Conservation (phyloP, 2,797 vertebrate species). For the Enteromius unitaeniatus region DNA sequence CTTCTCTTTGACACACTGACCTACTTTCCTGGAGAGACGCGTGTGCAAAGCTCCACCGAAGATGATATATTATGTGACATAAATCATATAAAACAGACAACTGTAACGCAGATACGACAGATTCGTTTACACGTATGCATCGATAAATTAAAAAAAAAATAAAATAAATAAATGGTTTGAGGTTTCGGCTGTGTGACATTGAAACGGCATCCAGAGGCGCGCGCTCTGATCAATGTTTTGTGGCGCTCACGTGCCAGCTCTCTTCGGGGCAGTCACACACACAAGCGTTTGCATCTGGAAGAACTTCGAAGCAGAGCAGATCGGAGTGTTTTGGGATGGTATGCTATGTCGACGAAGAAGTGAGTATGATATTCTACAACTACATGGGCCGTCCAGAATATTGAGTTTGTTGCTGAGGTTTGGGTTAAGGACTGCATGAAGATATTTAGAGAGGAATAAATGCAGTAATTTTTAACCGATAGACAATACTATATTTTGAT, state of each 20-base stretch:
- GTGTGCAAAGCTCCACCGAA: not conserved
- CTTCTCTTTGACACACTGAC: constrained; percentile 70
- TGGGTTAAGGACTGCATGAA: not conserved
- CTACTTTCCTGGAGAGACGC: constrained; percentile 61
- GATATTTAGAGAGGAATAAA: not conserved
- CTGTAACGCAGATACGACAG: not conserved
- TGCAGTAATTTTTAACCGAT: too few relatives aligned
- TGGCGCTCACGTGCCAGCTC: constrained; percentile 44
- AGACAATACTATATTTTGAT: not conserved
- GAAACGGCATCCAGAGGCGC: too few relatives aligned
- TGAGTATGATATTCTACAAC: constrained; percentile 15
- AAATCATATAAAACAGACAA: not conserved
- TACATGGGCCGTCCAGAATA: not conserved
- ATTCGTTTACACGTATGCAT: not conserved
- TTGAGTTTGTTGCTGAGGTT: not conserved
- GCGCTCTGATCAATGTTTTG: constrained; percentile 41
- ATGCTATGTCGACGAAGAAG: constrained; percentile 34
- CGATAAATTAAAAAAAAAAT: too few relatives aligned
- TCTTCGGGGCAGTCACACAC: constrained; percentile 40
- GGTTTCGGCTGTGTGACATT: not conserved
- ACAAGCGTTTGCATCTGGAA: not conserved
- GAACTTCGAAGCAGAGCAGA: not conserved
- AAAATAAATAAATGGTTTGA: not conserved
- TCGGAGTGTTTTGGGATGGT: constrained; percentile 16
- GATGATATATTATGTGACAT: not conserved